phyloP scores from a whole-genome alignment of 2,113 vertebrate species.

The Arvicanthis niloticus region DNA sequence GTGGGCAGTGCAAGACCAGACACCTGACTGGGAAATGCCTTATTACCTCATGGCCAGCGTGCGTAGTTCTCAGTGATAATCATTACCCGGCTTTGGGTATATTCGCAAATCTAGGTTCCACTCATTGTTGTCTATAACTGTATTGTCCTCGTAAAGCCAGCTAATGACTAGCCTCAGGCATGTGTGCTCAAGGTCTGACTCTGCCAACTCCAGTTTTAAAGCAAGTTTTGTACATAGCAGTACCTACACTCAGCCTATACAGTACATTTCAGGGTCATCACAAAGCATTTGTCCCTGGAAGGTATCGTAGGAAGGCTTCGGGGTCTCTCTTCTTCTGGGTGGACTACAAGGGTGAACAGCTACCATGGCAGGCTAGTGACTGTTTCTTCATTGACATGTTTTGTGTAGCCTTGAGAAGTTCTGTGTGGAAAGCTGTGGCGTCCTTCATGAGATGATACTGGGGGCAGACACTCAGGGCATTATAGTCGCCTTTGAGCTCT shows the following conservation, averaged over 20 bases:
- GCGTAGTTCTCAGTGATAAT: not conserved
- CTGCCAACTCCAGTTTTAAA: not conserved
- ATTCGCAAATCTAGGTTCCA: not conserved
- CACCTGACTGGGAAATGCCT: not conserved
- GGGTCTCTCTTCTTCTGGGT: not conserved
- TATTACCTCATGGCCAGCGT: not conserved
- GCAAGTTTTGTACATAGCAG: not conserved
- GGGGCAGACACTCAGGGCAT: slow-evolving; percentile 85
- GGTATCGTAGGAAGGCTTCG: not conserved
- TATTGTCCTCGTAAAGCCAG: not conserved
- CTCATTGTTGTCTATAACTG: slow-evolving; percentile 3
- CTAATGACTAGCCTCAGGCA: not conserved
- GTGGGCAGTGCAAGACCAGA: not conserved
- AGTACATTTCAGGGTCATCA: not conserved
- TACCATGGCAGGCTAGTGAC: not conserved
- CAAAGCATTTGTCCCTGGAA: not conserved
- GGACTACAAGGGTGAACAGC: not conserved
- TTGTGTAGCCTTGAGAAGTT: slow-evolving; percentile 30
- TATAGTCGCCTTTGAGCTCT: slow-evolving; percentile 54
- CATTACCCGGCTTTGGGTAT: not conserved
- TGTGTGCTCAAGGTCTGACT: not conserved
- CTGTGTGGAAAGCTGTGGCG: slow-evolving; percentile 81
- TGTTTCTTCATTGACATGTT: not conserved
- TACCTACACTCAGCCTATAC: not conserved
- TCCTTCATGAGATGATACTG: slow-evolving; percentile 88